phyloP scores from a whole-genome alignment of 2,888 invertebrate species.

The Harmothoe impar region DNA sequence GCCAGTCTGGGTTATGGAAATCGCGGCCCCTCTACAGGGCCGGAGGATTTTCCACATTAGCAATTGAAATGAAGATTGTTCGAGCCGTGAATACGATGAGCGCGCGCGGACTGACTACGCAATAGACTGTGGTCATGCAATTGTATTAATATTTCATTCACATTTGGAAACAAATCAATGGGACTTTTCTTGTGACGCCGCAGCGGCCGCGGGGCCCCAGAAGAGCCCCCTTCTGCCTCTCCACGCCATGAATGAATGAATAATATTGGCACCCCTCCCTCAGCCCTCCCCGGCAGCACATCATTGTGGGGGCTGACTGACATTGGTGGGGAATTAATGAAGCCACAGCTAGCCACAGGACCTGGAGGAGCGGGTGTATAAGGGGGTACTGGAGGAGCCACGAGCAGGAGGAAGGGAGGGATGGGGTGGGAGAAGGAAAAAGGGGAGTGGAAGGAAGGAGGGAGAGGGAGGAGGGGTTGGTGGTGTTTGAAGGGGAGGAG shows the following conservation, averaged over 20 bases:
- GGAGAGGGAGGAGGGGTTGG: slow-evolving; percentile 7
- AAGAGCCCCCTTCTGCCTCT: slow-evolving; percentile 1
- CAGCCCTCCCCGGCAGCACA: not conserved
- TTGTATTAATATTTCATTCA: slow-evolving; percentile 64
- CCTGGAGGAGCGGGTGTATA: not conserved
- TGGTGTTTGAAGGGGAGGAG: slow-evolving; percentile 17
- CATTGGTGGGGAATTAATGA: slow-evolving; percentile 50
- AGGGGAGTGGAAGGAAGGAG: not conserved
- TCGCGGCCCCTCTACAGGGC: slow-evolving; percentile 38
- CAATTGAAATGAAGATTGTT: slow-evolving; percentile 64
- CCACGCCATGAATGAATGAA: slow-evolving; percentile 59
- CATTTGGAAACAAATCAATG: slow-evolving; percentile 64
- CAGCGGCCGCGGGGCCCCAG: not conserved
- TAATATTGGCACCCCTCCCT: slow-evolving; percentile 56
- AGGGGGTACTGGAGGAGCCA: not conserved
- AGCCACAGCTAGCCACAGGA: not conserved
- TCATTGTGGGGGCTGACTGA: slow-evolving; percentile 39
- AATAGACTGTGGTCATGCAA: slow-evolving; percentile 63
- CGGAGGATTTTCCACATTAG: slow-evolving; percentile 64
- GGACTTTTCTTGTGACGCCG: slow-evolving; percentile 48
- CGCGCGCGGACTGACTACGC: slow-evolving; percentile 47
- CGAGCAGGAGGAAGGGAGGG: not conserved
- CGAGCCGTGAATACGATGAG: slow-evolving; percentile 60
- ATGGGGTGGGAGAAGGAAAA: not conserved
- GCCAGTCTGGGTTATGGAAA: slow-evolving; percentile 52